Conservation (phyloP, 1,140 invertebrate genomes). For the Dendrolimus kikuchii region DNA sequence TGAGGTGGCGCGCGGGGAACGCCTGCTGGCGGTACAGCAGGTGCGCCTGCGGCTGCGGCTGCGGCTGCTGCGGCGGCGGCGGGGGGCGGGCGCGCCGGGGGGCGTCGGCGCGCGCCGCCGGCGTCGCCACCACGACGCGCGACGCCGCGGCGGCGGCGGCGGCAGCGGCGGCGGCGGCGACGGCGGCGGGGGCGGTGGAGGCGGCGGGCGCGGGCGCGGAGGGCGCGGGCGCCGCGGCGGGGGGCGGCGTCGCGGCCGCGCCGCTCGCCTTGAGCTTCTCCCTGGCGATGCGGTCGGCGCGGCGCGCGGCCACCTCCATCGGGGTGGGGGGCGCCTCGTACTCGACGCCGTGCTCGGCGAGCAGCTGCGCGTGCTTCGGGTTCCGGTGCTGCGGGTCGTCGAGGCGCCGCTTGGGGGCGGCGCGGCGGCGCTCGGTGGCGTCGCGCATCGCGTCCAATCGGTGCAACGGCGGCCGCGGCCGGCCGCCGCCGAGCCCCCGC, state of each 20-base stretch:
- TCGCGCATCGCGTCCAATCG: constrained; percentile 87
- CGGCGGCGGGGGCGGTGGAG: constrained; percentile 77
- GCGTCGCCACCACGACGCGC: constrained; percentile 11
- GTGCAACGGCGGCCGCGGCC: constrained; percentile 57
- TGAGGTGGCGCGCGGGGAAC: constrained; percentile 41
- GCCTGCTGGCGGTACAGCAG: constrained; percentile 29
- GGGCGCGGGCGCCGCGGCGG: constrained; percentile 12
- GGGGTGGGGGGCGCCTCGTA: constrained; percentile 90
- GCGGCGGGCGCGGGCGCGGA: constrained; percentile 84
- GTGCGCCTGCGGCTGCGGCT: constrained; percentile 7
- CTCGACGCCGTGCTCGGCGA: constrained; percentile 87
- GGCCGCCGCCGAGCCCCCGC: constrained; percentile 72
- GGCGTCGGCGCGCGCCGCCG: constrained; percentile 5
- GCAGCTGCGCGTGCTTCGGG: constrained; percentile 86
- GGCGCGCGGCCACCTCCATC: constrained; percentile 85
- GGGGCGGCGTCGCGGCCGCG: constrained; percentile 28
- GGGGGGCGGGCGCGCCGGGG: constrained; percentile 8
- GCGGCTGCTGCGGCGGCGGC: constrained; percentile 6
- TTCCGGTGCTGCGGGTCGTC: constrained; percentile 84
- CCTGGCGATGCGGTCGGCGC: constrained; percentile 87
- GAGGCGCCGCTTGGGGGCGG: constrained; percentile 81
- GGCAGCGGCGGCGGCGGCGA: constrained; percentile 50
- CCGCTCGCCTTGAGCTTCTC: constrained; percentile 77
- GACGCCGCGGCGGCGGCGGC: constrained; percentile 76
- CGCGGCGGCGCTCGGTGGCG: constrained; percentile 77